phyloP scores from a whole-genome alignment of 2,113 vertebrate genomes.

The Alligator sinensis region DNA sequence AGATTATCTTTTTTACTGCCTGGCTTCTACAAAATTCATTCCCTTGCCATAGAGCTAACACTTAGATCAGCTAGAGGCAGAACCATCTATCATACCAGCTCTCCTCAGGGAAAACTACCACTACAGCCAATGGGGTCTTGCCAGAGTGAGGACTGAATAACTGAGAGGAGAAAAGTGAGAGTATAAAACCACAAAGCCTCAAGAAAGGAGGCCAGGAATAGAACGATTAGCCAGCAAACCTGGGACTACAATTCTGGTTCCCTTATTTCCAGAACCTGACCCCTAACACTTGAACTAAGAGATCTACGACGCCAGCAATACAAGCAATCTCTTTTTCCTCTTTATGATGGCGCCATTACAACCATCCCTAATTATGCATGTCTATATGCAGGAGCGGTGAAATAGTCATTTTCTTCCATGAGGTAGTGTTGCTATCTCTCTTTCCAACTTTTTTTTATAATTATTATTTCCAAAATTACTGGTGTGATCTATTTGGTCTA shows the following conservation, averaged over 20 bases:
- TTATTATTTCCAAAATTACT: background rate
- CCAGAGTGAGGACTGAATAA: too few species aligned
- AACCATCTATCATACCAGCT: too few species aligned
- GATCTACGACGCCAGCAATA: background rate
- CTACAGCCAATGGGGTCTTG: too few species aligned
- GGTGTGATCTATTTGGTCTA: background rate
- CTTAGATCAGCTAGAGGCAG: background rate
- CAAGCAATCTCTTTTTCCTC: background rate
- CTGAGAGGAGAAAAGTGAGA: fast-evolving
- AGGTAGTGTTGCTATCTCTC: fast-evolving
- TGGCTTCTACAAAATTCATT: background rate
- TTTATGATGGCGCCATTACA: background rate
- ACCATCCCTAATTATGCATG: background rate
- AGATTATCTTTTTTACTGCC: background rate
- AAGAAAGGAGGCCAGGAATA: background rate
- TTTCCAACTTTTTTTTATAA: too few species aligned
- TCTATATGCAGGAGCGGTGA: background rate
- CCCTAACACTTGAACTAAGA: background rate
- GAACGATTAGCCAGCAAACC: too few species aligned
- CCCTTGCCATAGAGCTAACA: background rate
- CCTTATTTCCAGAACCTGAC: background rate
- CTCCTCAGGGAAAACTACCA: too few species aligned
- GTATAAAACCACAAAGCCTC: background rate
- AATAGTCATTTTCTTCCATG: fast-evolving
- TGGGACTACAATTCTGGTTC: background rate